Base-by-base conservation (phyloP, 2,888 invertebrate species). In the Mylabris sibirica region DNA sequence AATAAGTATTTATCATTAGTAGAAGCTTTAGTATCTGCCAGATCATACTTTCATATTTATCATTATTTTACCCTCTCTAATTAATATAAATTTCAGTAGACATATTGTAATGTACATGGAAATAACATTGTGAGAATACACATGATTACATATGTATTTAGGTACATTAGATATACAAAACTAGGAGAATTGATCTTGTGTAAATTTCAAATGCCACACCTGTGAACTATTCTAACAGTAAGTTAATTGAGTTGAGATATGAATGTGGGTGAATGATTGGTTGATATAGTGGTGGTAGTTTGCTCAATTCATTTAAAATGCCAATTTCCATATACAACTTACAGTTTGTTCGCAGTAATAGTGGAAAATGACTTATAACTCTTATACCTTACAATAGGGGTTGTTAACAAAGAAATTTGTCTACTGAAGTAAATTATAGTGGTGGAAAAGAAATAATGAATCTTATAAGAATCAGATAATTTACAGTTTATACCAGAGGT, bases 101-200 rank as follows among this genome's bases (percentile, higher is more conserved):
- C 3, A 30, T 22, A 8, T 22, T 3, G 49, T 22, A 53, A 53
- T 44, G 44, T 44, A 30, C 3, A 44, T 44, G 44, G 1, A 17
- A 44, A 44, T 44, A 44, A 44, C 5, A 38, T 11, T 17, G 49
- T 44, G n/a, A 3, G n/a, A 44, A n/a, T 44, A 44, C 12, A 4
- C 38, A 9, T 35, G 11, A 9, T 3, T 35, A 35, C 35, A 35
- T 1, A 35, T 11, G 5, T n/a, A n/a, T n/a, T n/a, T 14, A n/a
- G 17, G 8, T 49, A 9, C 9, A 22, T 53, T 22, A 20, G 22
- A 22, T 53, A 20, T 22, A 53, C 22, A 9, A 20, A 22, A 53
- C 20, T 53, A 53, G 49, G 38, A 17, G 12, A 53, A 22, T 22
- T 53, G 49, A 53, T 53, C 49, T 22, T 53, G 49, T 53, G 49